A percentile compares a stretch with the other conserved stretches of the same genome.
Evolutionary conservation across 2,113 vertebrate genomes (phyloP).

Genomic region (Passer montanus): DNA sequence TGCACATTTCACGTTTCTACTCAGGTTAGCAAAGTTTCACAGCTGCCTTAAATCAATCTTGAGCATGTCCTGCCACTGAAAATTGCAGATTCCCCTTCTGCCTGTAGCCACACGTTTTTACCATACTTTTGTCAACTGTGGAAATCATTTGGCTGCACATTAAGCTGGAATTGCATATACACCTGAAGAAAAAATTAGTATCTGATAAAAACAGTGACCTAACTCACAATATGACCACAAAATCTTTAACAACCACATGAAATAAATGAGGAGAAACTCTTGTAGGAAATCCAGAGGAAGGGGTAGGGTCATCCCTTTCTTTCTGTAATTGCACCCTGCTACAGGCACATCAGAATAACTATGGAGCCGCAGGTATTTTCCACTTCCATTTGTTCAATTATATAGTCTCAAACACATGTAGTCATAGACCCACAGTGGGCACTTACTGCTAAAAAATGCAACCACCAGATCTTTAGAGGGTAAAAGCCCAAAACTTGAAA

Average conservation of each 20-base stretch:
- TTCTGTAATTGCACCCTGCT: background rate
- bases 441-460: background rate
- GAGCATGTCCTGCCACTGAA: background rate
- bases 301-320: background rate
- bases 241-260: background rate
- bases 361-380: background rate
- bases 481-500: background rate
- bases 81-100: background rate
- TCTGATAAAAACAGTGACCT: background rate
- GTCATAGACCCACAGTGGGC: background rate
- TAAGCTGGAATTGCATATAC: background rate
- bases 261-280: background rate
- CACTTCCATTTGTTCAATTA: background rate
- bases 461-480: background rate
- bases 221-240: background rate
- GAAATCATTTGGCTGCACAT: background rate
- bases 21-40: background rate
- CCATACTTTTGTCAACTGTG: background rate
- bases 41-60: background rate
- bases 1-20: background rate
- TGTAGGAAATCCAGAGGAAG: background rate
- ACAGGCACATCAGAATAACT: background rate
- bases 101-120: background rate
- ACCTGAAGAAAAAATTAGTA: background rate
- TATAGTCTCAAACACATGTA: fast-evolving